Evolutionary conservation across 2,797 vertebrate species (phyloP).

Genomic region (Trachops cirrhosus): DNA sequence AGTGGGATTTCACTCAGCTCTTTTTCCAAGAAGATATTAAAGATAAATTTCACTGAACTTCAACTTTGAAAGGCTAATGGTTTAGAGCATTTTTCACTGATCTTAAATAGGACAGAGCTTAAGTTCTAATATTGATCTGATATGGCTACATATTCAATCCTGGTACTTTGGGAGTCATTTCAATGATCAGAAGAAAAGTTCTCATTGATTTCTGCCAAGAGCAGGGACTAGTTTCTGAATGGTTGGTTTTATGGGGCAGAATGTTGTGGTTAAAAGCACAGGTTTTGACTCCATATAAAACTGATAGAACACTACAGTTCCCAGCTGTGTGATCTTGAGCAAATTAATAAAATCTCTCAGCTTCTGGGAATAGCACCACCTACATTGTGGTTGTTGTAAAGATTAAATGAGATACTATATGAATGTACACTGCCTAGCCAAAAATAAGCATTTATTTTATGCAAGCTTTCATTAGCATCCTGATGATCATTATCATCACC

Average conservation of each 20-base stretch:
- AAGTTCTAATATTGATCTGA: not conserved
- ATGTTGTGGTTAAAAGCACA: not conserved
- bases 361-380: not conserved
- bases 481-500: not conserved
- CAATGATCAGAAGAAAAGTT: not conserved
- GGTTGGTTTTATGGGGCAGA: not conserved
- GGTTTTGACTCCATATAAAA: not conserved
- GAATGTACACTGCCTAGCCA: not conserved
- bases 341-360: not conserved
- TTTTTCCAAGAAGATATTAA: slow-evolving; percentile 35
- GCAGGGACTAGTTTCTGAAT: not conserved
- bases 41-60: slow-evolving; percentile 42
- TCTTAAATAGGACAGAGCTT: not conserved
- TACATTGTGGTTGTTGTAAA: not conserved
- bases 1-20: not conserved
- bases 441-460: not conserved
- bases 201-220: not conserved
- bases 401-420: not conserved
- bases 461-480: not conserved
- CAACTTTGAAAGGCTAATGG: not conserved
- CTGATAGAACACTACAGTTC: not conserved
- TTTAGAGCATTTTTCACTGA: not conserved
- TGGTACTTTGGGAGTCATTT: not conserved
- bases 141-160: not conserved
- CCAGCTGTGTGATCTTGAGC: not conserved